phyloP scores from a whole-genome alignment of 2,113 vertebrate genomes.

The Cyanoramphus novaezelandiae region DNA sequence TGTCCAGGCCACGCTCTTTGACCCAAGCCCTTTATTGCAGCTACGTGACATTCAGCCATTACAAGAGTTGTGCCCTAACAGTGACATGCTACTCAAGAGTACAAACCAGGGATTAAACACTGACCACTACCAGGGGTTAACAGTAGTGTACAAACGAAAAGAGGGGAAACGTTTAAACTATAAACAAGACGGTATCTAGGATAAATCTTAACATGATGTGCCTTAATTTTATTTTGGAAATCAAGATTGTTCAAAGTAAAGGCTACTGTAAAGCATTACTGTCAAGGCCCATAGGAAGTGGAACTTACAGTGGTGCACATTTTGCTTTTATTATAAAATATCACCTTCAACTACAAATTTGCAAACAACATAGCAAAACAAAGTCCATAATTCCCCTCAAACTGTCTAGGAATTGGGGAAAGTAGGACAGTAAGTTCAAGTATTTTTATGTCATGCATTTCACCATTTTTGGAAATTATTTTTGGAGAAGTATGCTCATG shows the following conservation, averaged over 20 bases:
- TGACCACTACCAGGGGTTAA: neutral
- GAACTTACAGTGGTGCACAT: neutral
- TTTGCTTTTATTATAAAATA: neutral
- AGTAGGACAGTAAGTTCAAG: neutral
- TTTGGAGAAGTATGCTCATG: neutral
- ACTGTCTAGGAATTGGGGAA: neutral
- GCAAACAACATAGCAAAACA: neutral
- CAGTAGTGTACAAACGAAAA: neutral
- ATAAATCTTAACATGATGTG: neutral
- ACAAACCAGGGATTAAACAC: neutral
- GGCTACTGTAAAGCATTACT: neutral
- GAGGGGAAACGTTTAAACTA: neutral
- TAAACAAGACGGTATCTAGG: rapidly evolving
- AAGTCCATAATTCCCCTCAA: neutral
- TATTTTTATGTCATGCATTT: neutral
- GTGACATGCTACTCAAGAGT: neutral
- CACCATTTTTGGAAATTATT: neutral
- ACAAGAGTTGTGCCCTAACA: neutral
- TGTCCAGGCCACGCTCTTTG: neutral
- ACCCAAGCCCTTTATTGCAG: neutral
- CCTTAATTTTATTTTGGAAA: neutral
- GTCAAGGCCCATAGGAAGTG: neutral
- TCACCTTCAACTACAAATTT: neutral
- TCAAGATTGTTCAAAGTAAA: neutral
- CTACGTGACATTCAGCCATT: rapidly evolving